Evolutionary conservation across 1,140 invertebrate genomes (phyloP), one percentile per base, ranked within the genome.

Genomic region (Phymorhynchus buccinoides): DNA sequence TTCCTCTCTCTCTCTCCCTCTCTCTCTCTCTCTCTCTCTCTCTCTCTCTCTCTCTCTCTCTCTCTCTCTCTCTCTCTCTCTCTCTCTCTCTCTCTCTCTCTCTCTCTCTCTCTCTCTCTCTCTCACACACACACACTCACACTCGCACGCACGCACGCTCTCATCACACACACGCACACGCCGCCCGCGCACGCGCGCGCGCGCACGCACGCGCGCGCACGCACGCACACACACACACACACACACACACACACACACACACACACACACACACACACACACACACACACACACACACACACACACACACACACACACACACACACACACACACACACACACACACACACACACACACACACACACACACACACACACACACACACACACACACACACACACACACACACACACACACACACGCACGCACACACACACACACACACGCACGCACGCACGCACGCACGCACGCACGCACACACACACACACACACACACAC

Each of bases 301-400:
- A 3, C 3, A 22, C 56, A 14, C 56, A 14, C 56, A 14, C 56
- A 14, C 56, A 14, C 56, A 14, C 56, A 62, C 56, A 22, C 56
- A 62, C 56, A 62, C 56, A 14, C 56, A 62, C 56, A 62, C 56
- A 62, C 56, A 62, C 56, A 14, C 56, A 14, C 56, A 14, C 56
- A 62, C 56, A 62, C 56, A 62, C 56, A 62, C 56, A 62, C 56
- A 62, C 56, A 62, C 56, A 12, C 56, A 62, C 56, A 7, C 7
- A 12, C 7, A 22, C 56, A 12, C 56, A 62, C 56, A 62, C 18
- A 62, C 56, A 12, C 30, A 75, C 71, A 32, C 22, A 75, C 71
- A 75, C 30, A 75, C 71, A 75, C 22, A 75, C 71, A 75, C 30
- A 75, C 71, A 75, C 30, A 75, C 71, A 62, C 18, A 62, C 56